Percentiles rank a stretch among this genome's conserved stretches.
Evolutionary conservation across 2,113 vertebrate genomes (phyloP).

Genomic region (Stictonetta naevosa): DNA sequence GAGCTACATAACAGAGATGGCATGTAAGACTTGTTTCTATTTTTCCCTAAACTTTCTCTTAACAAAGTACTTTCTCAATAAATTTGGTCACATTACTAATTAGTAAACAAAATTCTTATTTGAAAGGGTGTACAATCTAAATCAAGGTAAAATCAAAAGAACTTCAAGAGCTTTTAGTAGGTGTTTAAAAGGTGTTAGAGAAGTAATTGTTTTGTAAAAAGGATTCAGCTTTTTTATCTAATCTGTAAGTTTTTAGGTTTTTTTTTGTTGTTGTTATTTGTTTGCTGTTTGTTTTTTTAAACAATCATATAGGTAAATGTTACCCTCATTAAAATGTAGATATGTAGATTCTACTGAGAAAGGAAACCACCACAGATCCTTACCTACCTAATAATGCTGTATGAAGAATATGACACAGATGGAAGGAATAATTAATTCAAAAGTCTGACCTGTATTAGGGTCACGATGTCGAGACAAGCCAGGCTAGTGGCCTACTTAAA

Average conservation of each 20-base stretch:
- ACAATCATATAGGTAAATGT: background rate
- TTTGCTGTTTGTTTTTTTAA: background rate
- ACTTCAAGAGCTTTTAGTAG: background rate
- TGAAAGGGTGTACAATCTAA: background rate
- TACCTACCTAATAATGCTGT: background rate
- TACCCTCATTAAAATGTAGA: background rate
- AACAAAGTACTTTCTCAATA: background rate
- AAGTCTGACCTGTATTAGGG: background rate
- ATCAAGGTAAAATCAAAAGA: background rate
- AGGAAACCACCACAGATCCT: background rate
- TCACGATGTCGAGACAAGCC: fast-evolving
- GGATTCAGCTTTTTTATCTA: background rate
- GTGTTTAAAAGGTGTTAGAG: background rate
- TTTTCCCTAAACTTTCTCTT: background rate
- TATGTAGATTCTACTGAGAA: background rate
- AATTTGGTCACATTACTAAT: background rate
- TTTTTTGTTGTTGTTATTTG: background rate
- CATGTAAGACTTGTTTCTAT: background rate
- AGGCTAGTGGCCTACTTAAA: background rate
- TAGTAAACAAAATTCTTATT: background rate
- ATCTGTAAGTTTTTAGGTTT: background rate
- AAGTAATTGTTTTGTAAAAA: background rate
- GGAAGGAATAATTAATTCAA: background rate
- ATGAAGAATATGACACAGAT: background rate
- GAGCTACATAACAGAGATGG: background rate